Evolutionary conservation across 2,888 invertebrate species (phyloP).

Genomic region (Drosophila crucigera): DNA sequence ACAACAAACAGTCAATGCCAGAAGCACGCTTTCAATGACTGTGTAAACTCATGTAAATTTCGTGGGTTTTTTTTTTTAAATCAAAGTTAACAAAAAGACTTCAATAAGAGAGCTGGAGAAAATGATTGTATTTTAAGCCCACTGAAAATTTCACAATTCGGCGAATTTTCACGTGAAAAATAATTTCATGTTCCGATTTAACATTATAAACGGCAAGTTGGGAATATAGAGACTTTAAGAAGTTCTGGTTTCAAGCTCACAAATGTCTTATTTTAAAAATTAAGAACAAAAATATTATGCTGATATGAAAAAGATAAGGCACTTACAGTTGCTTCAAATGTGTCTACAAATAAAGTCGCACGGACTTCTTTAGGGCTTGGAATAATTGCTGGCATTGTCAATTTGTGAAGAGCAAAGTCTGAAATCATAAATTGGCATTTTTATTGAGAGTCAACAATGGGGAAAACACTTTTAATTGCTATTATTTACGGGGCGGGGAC

Average conservation of each 20-base stretch:
- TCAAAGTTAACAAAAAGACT: constrained; percentile 6
- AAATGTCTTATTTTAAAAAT: neutral
- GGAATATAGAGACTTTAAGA: neutral
- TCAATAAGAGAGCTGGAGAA: neutral
- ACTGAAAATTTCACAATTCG: neutral
- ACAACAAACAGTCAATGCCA: constrained; percentile 9
- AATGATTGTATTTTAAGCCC: neutral
- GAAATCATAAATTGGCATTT: constrained; percentile 51
- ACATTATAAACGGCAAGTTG: neutral
- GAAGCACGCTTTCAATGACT: constrained; percentile 16
- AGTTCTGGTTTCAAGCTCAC: neutral
- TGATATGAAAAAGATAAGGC: neutral
- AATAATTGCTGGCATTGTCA: constrained; percentile 39
- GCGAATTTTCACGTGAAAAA: neutral
- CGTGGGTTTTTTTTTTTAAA: constrained; percentile 1
- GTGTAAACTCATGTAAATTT: constrained; percentile 44
- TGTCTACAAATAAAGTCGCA: neutral
- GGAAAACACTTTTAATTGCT: constrained; percentile 59
- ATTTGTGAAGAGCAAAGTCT: constrained; percentile 30
- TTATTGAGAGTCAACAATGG: constrained; percentile 55
- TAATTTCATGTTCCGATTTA: neutral
- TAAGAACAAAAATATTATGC: neutral
- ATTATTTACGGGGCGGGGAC: constrained; percentile 48
- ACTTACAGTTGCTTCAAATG: neutral
- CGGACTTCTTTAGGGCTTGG: constrained; percentile 5